Evolutionary conservation across 23 tunicate genomes (phyloP).

Genomic region (Ciona savignyi): DNA sequence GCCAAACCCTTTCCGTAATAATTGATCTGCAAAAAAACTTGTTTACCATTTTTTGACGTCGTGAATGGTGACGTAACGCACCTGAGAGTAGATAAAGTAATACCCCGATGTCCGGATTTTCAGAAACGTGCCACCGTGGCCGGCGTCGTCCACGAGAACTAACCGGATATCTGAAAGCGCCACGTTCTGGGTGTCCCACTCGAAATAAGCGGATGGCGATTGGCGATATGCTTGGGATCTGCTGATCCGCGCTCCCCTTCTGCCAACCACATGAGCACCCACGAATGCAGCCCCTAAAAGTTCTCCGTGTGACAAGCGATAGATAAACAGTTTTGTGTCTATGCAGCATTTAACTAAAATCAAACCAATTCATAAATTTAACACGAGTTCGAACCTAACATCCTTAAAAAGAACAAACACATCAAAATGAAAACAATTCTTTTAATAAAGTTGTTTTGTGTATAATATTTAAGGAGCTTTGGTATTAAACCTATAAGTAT

Average conservation of each 20-base stretch:
- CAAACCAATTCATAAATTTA: too few relatives aligned
- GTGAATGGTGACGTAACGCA: not conserved
- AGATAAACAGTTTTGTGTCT: too few relatives aligned
- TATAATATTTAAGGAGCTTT: too few relatives aligned
- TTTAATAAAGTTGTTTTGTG: too few relatives aligned
- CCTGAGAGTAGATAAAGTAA: conserved; percentile 32
- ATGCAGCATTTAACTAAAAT: too few relatives aligned
- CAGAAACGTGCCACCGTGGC: conserved; percentile 15
- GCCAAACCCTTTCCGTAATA: conserved; percentile 17
- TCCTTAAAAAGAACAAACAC: too few relatives aligned
- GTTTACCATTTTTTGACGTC: not conserved
- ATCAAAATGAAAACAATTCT: too few relatives aligned
- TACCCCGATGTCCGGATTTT: conserved; percentile 16
- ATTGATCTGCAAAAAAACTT: conserved; percentile 9
- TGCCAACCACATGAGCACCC: not conserved
- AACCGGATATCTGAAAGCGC: not conserved
- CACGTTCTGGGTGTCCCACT: not conserved
- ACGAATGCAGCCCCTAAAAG: not conserved
- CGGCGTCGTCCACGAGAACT: not conserved
- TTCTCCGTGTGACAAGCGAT: too few relatives aligned
- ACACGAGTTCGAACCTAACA: too few relatives aligned
- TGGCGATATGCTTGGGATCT: not conserved
- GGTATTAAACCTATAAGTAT: too few relatives aligned
- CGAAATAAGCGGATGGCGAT: not conserved
- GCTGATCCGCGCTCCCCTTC: not conserved